Evolutionary conservation across 2,797 vertebrate species (phyloP).

Genomic region (Acanthurus tractus): DNA sequence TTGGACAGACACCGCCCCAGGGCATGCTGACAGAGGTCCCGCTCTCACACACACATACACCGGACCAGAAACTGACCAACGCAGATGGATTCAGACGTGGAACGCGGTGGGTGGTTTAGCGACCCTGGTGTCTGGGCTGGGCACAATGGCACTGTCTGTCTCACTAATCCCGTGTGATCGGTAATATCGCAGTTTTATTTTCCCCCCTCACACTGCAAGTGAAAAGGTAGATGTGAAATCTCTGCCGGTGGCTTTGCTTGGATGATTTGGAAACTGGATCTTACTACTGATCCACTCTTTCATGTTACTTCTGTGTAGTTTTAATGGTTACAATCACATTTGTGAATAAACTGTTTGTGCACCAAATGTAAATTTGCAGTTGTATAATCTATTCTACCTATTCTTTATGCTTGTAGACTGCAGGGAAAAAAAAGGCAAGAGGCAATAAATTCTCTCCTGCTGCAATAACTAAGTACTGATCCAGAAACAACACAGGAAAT

Average conservation of each 20-base stretch:
- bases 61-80: constrained; percentile 58
- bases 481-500: not conserved
- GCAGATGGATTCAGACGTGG: constrained; percentile 65
- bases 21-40: constrained; percentile 63
- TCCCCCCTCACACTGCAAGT: not conserved
- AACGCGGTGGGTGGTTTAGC: constrained; percentile 62
- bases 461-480: not conserved
- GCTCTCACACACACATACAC: constrained; percentile 55
- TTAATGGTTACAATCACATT: not conserved
- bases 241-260: not conserved
- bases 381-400: not conserved
- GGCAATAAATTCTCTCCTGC: not conserved
- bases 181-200: constrained; percentile 39
- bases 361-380: not conserved
- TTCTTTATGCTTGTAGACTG: not conserved
- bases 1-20: constrained; percentile 62
- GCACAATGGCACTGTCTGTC: constrained; percentile 62
- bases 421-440: not conserved
- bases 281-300: not conserved
- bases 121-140: constrained; percentile 52
- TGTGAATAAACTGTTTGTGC: not conserved
- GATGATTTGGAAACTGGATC: constrained; percentile 16
- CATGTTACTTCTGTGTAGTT: not conserved
- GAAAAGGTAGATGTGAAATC: constrained; percentile 37
- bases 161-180: constrained; percentile 54